Percentiles rank a stretch among this genome's conserved stretches.
These are phyloP conservation scores for Plebejus anna DNA, from an alignment of 2,888 invertebrate species.

Conservation along the genomic window DNA sequence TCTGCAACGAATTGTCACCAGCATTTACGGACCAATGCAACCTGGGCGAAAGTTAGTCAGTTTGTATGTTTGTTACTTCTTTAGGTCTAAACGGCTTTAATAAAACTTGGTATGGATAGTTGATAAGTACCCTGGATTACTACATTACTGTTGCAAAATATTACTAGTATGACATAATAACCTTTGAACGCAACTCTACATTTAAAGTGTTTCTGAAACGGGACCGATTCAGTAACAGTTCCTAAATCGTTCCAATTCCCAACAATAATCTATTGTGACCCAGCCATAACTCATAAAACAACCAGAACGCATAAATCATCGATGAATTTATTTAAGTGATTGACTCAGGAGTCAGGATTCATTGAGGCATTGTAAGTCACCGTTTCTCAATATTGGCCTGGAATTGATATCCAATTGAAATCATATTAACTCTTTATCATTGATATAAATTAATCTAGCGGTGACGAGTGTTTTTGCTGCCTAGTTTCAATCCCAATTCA, in stretches of 20 bases:
- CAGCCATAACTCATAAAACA: conserved; percentile 1
- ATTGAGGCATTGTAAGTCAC: conserved; percentile 4
- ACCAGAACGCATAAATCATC: conserved; percentile 5
- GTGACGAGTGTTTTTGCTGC: no score
- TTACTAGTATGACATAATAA: no score
- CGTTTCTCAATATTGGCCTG: neutral
- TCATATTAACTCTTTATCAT: conserved; percentile 4
- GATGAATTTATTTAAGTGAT: conserved; percentile 20
- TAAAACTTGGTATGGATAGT: no score
- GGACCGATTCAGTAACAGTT: neutral
- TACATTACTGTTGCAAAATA: no score
- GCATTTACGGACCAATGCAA: no score
- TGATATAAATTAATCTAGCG: neutral
- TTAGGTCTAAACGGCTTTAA: no score
- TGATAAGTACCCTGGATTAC: no score
- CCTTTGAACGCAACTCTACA: no score
- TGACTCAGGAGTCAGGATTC: neutral
- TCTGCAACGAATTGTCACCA: no score
- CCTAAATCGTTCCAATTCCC: neutral
- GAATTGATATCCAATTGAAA: conserved; percentile 15
- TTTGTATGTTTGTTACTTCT: no score
- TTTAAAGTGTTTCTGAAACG: neutral
- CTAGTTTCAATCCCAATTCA: no score
- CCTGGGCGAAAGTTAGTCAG: no score
- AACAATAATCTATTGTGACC: conserved; percentile 1